Conservation (phyloP, 1,140 invertebrate genomes). For the Diuraphis noxia region DNA sequence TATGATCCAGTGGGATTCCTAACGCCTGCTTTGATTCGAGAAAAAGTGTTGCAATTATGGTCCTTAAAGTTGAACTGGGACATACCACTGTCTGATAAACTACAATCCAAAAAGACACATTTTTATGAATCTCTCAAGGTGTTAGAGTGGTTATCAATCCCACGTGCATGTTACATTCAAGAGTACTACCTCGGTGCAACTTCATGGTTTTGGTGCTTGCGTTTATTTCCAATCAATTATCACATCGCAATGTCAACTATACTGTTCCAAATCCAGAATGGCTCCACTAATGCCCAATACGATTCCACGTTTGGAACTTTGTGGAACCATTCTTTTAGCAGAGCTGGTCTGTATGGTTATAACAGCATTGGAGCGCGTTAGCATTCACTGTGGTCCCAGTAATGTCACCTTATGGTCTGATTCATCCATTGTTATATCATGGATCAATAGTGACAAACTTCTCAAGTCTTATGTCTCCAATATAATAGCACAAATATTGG, state of each 20-base stretch:
- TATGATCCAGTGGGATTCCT: neutral
- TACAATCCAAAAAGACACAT: neutral
- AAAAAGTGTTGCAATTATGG: neutral
- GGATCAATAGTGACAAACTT: neutral
- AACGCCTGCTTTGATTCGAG: neutral
- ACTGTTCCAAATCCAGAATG: neutral
- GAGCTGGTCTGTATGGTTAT: neutral
- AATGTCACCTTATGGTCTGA: neutral
- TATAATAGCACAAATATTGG: neutral
- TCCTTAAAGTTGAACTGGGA: neutral
- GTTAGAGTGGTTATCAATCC: neutral
- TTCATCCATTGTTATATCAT: neutral
- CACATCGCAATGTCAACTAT: neutral
- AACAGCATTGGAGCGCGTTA: neutral
- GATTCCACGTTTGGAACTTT: neutral
- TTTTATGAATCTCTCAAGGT: neutral
- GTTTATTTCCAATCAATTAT: neutral
- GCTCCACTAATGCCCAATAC: neutral
- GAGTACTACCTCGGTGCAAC: neutral
- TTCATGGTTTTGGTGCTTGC: neutral
- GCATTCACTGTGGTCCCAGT: neutral
- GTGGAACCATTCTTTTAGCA: neutral
- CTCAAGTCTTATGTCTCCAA: neutral
- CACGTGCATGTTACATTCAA: neutral
- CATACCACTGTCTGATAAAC: neutral